A percentile compares a stretch with the other conserved stretches of the same genome.
These are phyloP conservation scores for Lypha dubia DNA, from an alignment of 2,888 invertebrate genomes.

Conservation along the genomic window DNA sequence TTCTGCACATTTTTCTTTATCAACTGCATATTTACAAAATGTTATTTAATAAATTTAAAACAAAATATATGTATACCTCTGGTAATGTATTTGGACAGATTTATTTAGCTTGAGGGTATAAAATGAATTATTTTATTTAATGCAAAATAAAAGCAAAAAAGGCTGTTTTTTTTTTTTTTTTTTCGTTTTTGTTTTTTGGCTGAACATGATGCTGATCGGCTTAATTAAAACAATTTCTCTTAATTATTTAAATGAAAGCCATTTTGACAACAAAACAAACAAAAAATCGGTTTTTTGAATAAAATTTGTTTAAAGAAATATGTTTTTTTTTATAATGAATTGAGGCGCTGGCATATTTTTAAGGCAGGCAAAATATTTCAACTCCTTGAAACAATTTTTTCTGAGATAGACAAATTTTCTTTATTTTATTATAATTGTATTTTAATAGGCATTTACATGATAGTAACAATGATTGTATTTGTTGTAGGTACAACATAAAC, in stretches of 20 bases:
- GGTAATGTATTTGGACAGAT: constrained; percentile 10
- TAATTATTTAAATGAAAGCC: constrained; percentile 30
- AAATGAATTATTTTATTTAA: not conserved
- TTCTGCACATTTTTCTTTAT: constrained; percentile 16
- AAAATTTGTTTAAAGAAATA: no score
- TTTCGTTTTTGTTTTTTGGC: not conserved
- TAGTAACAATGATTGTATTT: not conserved
- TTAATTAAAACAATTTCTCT: constrained; percentile 26
- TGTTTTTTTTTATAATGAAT: no score
- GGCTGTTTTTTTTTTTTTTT: not conserved
- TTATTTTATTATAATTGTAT: not conserved
- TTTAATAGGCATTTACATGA: not conserved
- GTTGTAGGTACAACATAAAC: no score
- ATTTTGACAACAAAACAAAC: no score
- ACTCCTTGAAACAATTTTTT: not conserved
- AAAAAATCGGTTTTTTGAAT: no score
- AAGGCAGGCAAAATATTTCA: not conserved
- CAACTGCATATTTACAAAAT: not conserved
- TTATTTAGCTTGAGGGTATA: constrained; percentile 20
- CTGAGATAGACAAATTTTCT: no score
- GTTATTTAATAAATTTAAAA: not conserved
- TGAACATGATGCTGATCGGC: constrained; percentile 8
- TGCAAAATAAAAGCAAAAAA: not conserved
- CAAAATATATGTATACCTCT: no score
- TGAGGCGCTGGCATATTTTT: not conserved